These are phyloP conservation scores for Alosa alosa DNA, from an alignment of 2,113 vertebrate genomes.

Conservation along the genomic window DNA sequence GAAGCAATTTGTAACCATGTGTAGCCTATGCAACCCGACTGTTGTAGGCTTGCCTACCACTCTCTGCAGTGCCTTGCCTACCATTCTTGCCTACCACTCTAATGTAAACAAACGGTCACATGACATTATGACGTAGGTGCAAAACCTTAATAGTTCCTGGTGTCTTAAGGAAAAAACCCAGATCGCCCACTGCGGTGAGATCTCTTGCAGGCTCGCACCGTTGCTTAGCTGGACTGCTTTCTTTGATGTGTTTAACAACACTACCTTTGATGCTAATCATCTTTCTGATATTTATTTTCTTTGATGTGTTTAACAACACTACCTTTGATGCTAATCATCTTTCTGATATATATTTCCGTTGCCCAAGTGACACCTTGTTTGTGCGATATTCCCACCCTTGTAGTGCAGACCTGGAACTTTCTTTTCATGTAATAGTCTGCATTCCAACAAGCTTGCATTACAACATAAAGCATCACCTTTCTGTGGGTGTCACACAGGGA, in stretches of 20 bases:
- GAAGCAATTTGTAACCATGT: no score
- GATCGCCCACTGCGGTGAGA: not conserved
- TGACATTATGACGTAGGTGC: no score
- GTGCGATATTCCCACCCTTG: not conserved
- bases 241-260: not conserved
- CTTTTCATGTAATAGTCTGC: not conserved
- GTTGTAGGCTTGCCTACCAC: no score
- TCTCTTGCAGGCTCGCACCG: not conserved
- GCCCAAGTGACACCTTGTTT: not conserved
- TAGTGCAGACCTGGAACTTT: not conserved
- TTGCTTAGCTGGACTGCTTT: not conserved
- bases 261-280: no score
- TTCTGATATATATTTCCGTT: not conserved
- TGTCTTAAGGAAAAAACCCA: not conserved
- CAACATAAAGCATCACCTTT: not conserved
- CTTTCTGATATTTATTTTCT: no score
- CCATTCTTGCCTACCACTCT: no score
- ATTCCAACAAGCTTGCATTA: not conserved
- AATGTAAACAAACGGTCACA: no score
- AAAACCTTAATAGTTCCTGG: no score
- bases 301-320: not conserved
- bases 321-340: not conserved
- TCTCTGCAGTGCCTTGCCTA: no score
- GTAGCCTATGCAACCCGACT: no score
- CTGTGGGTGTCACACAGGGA: slow-evolving; percentile 1